Evolutionary conservation across 2,888 invertebrate species (phyloP).

Genomic region (Belgica antarctica): DNA sequence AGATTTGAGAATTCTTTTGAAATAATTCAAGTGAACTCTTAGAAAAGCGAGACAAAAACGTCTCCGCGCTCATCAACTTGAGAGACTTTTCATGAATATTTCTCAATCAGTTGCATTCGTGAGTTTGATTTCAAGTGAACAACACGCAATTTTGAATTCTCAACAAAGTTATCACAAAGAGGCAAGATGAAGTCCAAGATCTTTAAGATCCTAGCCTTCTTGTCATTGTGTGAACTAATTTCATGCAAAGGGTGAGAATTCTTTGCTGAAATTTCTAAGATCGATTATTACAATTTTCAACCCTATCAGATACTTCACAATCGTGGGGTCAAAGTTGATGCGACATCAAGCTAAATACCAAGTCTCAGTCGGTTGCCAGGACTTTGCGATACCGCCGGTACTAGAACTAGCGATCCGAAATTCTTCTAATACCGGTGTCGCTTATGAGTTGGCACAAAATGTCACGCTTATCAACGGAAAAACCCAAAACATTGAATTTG

Average conservation of each 20-base stretch:
- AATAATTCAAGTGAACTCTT: too few relatives aligned
- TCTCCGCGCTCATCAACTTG: not conserved
- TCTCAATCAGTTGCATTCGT: not conserved
- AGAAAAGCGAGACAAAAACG: too few relatives aligned
- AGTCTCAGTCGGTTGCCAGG: constrained; percentile 68
- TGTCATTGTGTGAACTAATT: not conserved
- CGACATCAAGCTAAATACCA: constrained; percentile 82
- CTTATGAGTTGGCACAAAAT: constrained; percentile 66
- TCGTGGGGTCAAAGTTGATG: constrained; percentile 75
- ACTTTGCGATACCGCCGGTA: constrained; percentile 63
- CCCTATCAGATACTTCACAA: constrained; percentile 52
- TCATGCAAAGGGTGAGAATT: constrained; percentile 4
- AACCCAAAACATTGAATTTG: constrained; percentile 68
- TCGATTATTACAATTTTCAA: not conserved
- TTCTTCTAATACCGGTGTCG: constrained; percentile 64
- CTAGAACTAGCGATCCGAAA: constrained; percentile 75
- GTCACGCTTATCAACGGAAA: constrained; percentile 69
- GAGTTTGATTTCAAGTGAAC: not conserved
- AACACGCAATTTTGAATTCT: too few relatives aligned
- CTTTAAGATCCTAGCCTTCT: not conserved
- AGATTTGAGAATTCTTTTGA: not conserved
- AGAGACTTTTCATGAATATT: not conserved
- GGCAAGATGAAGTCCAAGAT: not conserved
- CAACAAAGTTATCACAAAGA: too few relatives aligned
- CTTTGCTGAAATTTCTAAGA: not conserved